Evolutionary conservation across 2,113 vertebrate genomes (phyloP).

Genomic region (Sporophila hypoxantha): DNA sequence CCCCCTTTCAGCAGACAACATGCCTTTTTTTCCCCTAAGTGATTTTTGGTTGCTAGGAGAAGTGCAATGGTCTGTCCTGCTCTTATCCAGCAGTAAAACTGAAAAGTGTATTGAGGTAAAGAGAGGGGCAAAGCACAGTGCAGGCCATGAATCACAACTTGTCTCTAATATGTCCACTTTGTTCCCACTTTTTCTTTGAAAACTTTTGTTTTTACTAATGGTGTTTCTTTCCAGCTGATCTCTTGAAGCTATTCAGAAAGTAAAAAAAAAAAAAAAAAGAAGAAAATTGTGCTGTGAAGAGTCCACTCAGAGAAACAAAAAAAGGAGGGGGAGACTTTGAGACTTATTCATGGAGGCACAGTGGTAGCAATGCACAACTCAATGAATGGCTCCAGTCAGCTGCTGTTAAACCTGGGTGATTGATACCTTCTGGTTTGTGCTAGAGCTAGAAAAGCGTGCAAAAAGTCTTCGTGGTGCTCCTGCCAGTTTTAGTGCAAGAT

Average conservation of each 20-base stretch:
- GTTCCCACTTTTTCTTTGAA: slow-evolving; percentile 59
- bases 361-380: slow-evolving; percentile 72
- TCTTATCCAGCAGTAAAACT: slow-evolving; percentile 74
- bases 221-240: slow-evolving; percentile 73
- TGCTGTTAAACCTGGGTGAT: slow-evolving; percentile 81
- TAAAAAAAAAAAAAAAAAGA: slow-evolving; percentile 34
- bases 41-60: slow-evolving; percentile 76
- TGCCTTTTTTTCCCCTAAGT: slow-evolving; percentile 57
- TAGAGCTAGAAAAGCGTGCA: not conserved
- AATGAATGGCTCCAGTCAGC: slow-evolving; percentile 83
- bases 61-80: slow-evolving; percentile 52
- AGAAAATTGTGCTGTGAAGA: slow-evolving; percentile 68
- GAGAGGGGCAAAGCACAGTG: slow-evolving; percentile 60
- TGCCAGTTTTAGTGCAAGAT: slow-evolving; percentile 42
- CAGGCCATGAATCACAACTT: slow-evolving; percentile 80
- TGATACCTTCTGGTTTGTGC: slow-evolving; percentile 72
- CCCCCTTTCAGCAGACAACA: slow-evolving; percentile 56
- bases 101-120: slow-evolving; percentile 72
- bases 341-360: slow-evolving; percentile 78
- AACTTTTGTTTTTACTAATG: slow-evolving; percentile 73
- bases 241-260: slow-evolving; percentile 71
- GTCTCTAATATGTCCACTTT: slow-evolving; percentile 68
- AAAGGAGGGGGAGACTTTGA: slow-evolving; percentile 56
- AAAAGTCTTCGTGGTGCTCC: slow-evolving; percentile 38
- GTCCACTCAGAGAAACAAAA: slow-evolving; percentile 84